A percentile compares a stretch with the other conserved stretches of the same genome.
Conservation (phyloP, 2,113 vertebrate genomes). For the Calonectris borealis region DNA sequence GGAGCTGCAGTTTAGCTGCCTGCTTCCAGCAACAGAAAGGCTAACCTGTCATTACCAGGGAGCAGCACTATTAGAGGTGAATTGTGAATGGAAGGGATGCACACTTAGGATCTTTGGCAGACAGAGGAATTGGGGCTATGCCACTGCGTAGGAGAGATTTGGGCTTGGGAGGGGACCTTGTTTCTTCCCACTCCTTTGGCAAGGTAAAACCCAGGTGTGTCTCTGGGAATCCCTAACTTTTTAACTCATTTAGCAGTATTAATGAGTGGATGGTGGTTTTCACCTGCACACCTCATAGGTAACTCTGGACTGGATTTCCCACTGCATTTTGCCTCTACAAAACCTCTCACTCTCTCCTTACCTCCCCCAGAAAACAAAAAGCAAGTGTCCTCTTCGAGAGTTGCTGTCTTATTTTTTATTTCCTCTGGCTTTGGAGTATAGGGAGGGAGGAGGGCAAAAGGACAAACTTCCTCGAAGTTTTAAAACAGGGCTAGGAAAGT, state of each 20-base stretch:
- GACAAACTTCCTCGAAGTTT: not conserved
- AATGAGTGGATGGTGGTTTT: slow-evolving; percentile 13
- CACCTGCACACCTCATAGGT: not conserved
- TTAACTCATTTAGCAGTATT: not conserved
- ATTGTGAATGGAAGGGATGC: not conserved
- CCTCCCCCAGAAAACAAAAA: not conserved
- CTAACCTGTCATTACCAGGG: not conserved
- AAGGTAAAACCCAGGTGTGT: slow-evolving; percentile 48
- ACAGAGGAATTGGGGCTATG: not conserved
- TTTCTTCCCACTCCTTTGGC: slow-evolving; percentile 57
- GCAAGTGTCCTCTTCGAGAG: not conserved
- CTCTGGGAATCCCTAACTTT: slow-evolving; percentile 53
- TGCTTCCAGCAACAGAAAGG: slow-evolving; percentile 30
- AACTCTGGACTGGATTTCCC: not conserved
- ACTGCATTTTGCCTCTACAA: not conserved
- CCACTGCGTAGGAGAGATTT: slow-evolving; percentile 1
- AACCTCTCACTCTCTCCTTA: not conserved
- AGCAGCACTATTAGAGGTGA: not conserved
- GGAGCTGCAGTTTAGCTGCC: not conserved
- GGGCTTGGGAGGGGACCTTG: slow-evolving; percentile 58
- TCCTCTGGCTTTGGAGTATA: not conserved
- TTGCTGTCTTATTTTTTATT: not conserved
- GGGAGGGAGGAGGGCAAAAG: not conserved
- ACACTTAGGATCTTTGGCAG: not conserved
- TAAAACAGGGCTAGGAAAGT: not conserved